Evolutionary conservation across 1,140 invertebrate species (phyloP), one percentile per base, ranked within the genome.

Genomic region (Mesaphorura yosii): DNA sequence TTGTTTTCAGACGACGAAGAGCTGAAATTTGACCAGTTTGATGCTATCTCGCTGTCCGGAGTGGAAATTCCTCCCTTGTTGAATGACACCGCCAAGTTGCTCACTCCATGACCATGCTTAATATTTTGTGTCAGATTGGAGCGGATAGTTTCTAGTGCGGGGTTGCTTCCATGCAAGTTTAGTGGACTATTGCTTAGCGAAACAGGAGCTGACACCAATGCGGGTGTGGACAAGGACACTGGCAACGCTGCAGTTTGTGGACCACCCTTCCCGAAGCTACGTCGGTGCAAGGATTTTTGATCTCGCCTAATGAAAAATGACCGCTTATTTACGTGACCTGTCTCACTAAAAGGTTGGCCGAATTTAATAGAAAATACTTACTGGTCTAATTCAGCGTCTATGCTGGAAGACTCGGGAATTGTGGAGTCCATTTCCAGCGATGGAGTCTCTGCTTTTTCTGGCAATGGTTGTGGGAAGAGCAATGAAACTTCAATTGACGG

Each of bases 31-130:
- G 53, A 55, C 50, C 53, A 64, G 12, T 42, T 55, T 12, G 59
- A 64, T 12, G 48, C 52, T 2, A 64, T 55, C 53, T 61, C 59
- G 44, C 56, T 59, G 40, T 64, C 59, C 12, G 62, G 57, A 5
- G 62, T 64, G 1, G 59, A 57, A 15, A 56, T 31, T 22, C 55
- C 55, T 17, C 51, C 57, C 44, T 52, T 60, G 40, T 55, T 62
- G 39, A 56, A 56, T 2, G 47, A 47, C 15, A 53, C 31, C 23
- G 49, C 55, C 23, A 57, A 48, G 14, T 41, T 57, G 3, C 54
- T 38, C 3, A 59, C 20, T 0, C 57, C 50, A n/a, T n/a, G n/a
- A n/a, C n/a, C n/a, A 26, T 53, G 50, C 22, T 59, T 58, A 5
- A 55, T 49, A 2, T 42, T 47, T 25, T 54, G 39, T 7, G 22